phyloP scores from a whole-genome alignment of 2,113 vertebrate genomes.

The Myanophis thanlyinensis region DNA sequence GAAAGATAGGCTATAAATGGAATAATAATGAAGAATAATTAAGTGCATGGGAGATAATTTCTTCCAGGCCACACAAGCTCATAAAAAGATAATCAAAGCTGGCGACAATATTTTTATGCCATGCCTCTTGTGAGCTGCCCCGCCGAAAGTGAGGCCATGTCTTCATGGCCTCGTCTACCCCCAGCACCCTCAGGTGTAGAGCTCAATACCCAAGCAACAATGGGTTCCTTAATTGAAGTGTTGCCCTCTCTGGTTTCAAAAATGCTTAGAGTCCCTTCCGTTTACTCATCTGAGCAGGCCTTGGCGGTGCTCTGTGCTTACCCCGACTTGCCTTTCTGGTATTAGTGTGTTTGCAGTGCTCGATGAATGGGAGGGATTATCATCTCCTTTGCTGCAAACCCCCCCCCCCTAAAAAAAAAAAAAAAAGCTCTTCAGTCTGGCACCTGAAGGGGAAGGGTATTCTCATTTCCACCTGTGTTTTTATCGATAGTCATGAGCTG shows the following conservation, averaged over 20 bases:
- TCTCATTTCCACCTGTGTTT: not conserved
- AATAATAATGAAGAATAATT: not conserved
- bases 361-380: conserved; percentile 40
- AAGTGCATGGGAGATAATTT: not conserved
- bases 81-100: not conserved
- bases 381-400: not conserved
- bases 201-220: not conserved
- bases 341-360: conserved; percentile 38
- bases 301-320: not conserved
- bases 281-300: fast-evolving
- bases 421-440: not conserved
- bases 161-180: not conserved
- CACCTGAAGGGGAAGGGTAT: not conserved
- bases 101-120: not conserved
- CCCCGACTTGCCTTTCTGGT: not conserved
- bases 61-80: not conserved
- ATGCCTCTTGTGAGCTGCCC: not conserved
- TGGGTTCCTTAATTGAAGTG: not conserved
- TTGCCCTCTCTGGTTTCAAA: too few relatives aligned
- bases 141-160: not conserved
- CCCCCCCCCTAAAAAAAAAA: not conserved
- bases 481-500: not conserved
- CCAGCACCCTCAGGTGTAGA: not conserved
- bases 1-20: not conserved
- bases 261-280: too few relatives aligned